These are phyloP conservation scores for Hypomesus transpacificus DNA, from an alignment of 2,113 vertebrate genomes.

Conservation along the genomic window DNA sequence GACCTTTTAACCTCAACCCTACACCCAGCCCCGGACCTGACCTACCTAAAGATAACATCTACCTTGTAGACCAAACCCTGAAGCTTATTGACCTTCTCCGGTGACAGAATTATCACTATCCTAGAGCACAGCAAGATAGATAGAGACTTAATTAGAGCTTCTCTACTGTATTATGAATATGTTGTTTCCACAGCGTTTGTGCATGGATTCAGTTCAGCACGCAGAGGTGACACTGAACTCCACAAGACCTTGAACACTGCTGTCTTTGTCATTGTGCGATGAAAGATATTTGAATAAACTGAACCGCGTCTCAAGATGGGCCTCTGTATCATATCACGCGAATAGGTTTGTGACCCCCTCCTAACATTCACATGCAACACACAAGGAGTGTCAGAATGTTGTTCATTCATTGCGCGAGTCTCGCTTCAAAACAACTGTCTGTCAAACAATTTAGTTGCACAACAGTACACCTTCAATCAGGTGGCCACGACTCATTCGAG, in stretches of 20 bases:
- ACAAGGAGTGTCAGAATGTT: no score
- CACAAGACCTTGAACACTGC: background rate
- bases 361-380: background rate
- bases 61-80: no score
- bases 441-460: constrained; percentile 11
- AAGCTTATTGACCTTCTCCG: no score
- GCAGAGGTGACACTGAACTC: background rate
- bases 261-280: background rate
- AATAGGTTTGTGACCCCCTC: background rate
- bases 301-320: background rate
- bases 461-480: constrained; percentile 19
- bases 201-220: background rate
- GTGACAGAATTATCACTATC: no score
- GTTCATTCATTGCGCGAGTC: constrained; percentile 18
- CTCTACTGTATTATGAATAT: background rate
- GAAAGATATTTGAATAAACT: background rate
- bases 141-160: background rate
- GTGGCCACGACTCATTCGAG: no score
- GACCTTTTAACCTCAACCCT: no score
- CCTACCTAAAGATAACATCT: no score
- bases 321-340: background rate
- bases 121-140: no score
- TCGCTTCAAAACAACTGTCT: constrained; percentile 37
- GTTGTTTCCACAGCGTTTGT: background rate
- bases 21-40: no score